A percentile compares a stretch with the other conserved stretches of the same genome.
Conservation (phyloP, 64 coral and sea anemone genomes). For the Astreopora myriophthalma region DNA sequence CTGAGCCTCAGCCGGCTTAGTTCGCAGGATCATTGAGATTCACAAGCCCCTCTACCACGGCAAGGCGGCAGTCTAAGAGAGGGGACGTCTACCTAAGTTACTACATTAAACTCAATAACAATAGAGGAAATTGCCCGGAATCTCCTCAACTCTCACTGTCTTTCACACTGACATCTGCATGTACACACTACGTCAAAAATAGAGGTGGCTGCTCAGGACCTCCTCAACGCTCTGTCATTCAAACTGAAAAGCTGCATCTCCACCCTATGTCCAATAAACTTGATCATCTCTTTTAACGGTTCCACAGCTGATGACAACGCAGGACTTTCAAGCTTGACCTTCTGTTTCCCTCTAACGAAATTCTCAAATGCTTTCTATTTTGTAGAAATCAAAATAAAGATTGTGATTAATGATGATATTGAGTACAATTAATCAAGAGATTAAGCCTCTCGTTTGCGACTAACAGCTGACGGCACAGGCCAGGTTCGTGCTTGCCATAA, state of each 20-base stretch:
- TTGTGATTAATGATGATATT: not conserved
- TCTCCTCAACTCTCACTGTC: too few species aligned
- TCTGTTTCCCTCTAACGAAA: not conserved
- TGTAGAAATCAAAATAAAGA: not conserved
- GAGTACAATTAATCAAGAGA: too few species aligned
- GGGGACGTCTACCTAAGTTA: not conserved
- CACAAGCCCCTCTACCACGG: slow-evolving; percentile 33
- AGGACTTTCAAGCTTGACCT: too few species aligned
- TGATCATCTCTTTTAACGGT: not conserved
- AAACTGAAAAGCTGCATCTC: not conserved
- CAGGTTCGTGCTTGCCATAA: too few species aligned
- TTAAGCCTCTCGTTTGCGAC: too few species aligned
- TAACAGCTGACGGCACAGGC: too few species aligned
- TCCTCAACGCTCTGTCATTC: too few species aligned
- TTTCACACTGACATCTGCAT: too few species aligned
- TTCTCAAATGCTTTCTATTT: not conserved
- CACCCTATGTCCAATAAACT: not conserved
- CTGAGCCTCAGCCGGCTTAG: slow-evolving; percentile 10
- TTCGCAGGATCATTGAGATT: slow-evolving; percentile 9
- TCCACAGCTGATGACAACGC: not conserved
- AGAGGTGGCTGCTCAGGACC: too few species aligned
- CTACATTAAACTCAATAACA: too few species aligned
- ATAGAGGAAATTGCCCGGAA: too few species aligned
- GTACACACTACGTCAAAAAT: too few species aligned
- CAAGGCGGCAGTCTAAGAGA: slow-evolving; percentile 28